A percentile compares a stretch with the other conserved stretches of the same genome.
These are phyloP conservation scores for Leptinotarsa haldemani DNA, from an alignment of 2,888 invertebrate genomes.

Conservation along the genomic window DNA sequence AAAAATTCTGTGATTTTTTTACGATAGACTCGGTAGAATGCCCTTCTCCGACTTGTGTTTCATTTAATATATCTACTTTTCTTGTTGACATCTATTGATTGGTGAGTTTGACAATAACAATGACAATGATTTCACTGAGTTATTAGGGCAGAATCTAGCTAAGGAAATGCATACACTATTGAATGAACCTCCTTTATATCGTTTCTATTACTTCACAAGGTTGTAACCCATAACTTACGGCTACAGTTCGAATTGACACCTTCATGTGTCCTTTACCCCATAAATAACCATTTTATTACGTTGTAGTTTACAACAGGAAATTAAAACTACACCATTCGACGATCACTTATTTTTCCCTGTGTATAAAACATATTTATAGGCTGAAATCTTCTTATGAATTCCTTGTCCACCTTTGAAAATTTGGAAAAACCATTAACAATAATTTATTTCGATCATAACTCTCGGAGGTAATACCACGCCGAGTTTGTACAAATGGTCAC, in stretches of 20 bases:
- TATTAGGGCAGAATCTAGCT: too few species aligned
- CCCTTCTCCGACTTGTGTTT: too few species aligned
- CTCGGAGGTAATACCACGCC: slow-evolving; percentile 11
- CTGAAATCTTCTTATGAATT: neutral
- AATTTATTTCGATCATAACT: slow-evolving; percentile 18
- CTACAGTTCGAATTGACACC: neutral
- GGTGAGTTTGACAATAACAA: too few species aligned
- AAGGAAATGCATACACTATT: too few species aligned
- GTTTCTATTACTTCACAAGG: too few species aligned
- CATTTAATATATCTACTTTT: too few species aligned
- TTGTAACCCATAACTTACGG: too few species aligned
- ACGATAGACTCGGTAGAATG: too few species aligned
- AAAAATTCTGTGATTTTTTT: too few species aligned
- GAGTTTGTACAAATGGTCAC: slow-evolving; percentile 32
- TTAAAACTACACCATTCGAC: neutral
- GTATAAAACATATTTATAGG: neutral
- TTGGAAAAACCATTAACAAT: slow-evolving; percentile 13
- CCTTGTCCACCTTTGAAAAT: neutral
- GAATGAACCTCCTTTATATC: too few species aligned
- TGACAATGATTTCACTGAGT: too few species aligned
- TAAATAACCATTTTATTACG: neutral
- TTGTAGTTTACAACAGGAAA: neutral
- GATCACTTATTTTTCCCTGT: neutral
- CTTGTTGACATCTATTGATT: too few species aligned
- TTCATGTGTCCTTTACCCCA: neutral